Evolutionary conservation across 2,888 invertebrate species (phyloP).

Genomic region (Tromatobia lineatoria): DNA sequence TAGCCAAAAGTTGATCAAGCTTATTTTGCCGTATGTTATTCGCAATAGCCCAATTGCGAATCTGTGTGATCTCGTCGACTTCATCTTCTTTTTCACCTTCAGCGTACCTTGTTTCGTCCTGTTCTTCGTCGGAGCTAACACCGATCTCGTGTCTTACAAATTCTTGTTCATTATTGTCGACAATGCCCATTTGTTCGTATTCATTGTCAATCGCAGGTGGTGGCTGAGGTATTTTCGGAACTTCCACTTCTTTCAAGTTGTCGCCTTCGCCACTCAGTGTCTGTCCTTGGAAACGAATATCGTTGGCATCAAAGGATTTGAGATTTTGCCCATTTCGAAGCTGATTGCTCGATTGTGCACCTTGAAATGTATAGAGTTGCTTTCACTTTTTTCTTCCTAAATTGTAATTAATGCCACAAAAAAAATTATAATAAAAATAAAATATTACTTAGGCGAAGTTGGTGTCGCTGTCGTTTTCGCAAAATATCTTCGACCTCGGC

Average conservation of each 20-base stretch:
- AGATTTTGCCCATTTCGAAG: not conserved
- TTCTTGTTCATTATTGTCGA: constrained; percentile 2
- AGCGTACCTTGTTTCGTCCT: not conserved
- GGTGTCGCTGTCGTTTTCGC: no score
- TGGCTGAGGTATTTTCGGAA: not conserved
- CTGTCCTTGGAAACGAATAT: not conserved
- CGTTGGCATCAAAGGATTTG: not conserved
- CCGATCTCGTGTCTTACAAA: not conserved
- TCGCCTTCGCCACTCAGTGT: not conserved
- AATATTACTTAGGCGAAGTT: no score
- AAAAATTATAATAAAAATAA: no score
- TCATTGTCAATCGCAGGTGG: not conserved
- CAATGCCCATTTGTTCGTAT: not conserved
- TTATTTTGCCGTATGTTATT: constrained; percentile 47
- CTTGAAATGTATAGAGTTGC: not conserved
- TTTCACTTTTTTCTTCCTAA: no score
- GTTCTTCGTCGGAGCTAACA: not conserved
- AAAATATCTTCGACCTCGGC: no score
- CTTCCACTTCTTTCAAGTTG: not conserved
- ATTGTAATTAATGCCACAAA: no score
- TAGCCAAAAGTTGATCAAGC: constrained; percentile 56
- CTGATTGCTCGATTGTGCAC: not conserved
- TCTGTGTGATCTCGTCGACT: not conserved
- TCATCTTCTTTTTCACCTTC: constrained; percentile 9
- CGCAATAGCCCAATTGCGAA: constrained; percentile 40